These are phyloP conservation scores for Lithophane ornitopus DNA, from an alignment of 2,888 invertebrate species.

Conservation along the genomic window DNA sequence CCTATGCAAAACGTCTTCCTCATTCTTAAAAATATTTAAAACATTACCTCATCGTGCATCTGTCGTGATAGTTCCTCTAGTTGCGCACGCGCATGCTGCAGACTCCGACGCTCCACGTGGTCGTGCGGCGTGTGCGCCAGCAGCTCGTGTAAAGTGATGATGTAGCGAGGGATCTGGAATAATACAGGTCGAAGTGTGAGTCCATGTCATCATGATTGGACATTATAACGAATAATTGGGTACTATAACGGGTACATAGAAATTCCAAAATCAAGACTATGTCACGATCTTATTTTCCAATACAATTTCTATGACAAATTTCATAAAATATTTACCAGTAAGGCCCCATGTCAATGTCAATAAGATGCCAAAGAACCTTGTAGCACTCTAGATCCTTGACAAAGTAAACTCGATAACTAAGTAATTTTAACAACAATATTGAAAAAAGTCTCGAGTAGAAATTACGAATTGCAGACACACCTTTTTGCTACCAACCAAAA, in stretches of 20 bases:
- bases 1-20: background rate
- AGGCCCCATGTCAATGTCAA: background rate
- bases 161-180: constrained; percentile 96
- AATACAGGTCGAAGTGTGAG: background rate
- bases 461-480: constrained; percentile 4
- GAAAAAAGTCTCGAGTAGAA: background rate
- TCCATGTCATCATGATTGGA: background rate
- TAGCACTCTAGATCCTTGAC: background rate
- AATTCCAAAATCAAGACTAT: background rate
- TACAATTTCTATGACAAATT: background rate
- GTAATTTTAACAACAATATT: background rate
- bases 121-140: constrained; percentile 98
- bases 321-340: background rate
- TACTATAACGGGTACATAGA: background rate
- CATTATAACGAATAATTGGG: background rate
- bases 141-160: constrained; percentile 97
- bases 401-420: background rate
- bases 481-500: background rate
- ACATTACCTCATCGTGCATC: constrained; percentile 95
- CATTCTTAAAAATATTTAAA: background rate
- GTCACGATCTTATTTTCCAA: background rate
- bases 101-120: constrained; percentile 97
- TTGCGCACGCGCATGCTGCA: constrained; percentile 96
- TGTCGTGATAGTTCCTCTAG: constrained; percentile 96
- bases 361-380: background rate